Evolutionary conservation across 1,140 invertebrate species (phyloP), one percentile per base, ranked within the genome.

Genomic region (Drosophila ambigua): DNA sequence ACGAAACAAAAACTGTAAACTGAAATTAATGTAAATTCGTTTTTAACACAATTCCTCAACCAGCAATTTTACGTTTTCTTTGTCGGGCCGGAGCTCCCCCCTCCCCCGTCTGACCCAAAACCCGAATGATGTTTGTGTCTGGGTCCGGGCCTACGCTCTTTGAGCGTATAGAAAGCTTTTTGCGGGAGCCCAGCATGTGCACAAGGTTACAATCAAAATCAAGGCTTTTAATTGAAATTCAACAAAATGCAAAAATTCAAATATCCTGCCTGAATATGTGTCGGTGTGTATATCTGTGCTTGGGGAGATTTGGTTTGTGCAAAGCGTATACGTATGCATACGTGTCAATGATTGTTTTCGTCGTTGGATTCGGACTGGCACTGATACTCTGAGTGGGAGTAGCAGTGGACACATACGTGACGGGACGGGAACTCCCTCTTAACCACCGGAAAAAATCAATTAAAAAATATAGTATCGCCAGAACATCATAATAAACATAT

Each of bases 171-270:
- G 44, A 63, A 23, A 13, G 43, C 28, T 26, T 46, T 51, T 49
- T 43, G 39, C 7, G 39, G 35, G 35, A 28, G 13, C 77, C 69
- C 78, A 88, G 71, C 75, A 67, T 79, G 79, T 82, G 62, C 61
- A 87, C 65, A 80, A 80, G 74, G 66, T 62, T 78, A 69, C 82
- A 85, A 81, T 85, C 69, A 87, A 87, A 87, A 87, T 88, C 83
- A 88, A 88, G 79, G 79, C 67, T 88, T 88, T 88, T 88, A 88
- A 88, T 88, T 88, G 79, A 88, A 88, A 88, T 83, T 82, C 79
- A 87, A 79, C 76, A 88, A 79, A 75, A 88, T 79, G 73, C 63
- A 54, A 66, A 79, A 83, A 79, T 68, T 68, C 71, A 73, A 71
- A 69, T 71, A 58, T 71, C 50, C 64, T 20, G 23, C 26, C 11